Evolutionary conservation across 2,888 invertebrate genomes (phyloP), one percentile per base, ranked within the genome.

Genomic region (Diarsia dahlii): DNA sequence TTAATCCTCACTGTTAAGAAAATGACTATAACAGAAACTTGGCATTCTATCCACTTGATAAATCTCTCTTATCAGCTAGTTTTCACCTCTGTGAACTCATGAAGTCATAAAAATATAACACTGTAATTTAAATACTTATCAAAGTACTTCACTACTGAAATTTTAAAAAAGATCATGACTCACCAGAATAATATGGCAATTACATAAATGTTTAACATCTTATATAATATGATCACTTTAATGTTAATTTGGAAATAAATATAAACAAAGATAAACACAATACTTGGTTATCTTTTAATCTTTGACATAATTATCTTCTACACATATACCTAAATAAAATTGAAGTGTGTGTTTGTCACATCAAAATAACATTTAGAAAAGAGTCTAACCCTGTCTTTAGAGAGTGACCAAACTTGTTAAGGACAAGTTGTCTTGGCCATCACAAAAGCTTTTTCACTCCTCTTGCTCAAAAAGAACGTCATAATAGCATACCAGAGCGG

Each of bases 61-160:
- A 66, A 52, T 69, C 2, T 54, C 48, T 45, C 52, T 70, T 81
- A 82, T 82, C 82, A 56, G 46, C 1, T 60, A 63, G 9, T 34
- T 10, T 62, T 78, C 78, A 78, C 82, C 62, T 63, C 28, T 23
- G 10, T 67, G 63, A 82, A 74, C 82, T 78, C 3, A 13, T 23
- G 23, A 63, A n/a, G 23, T 68, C 5, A 70, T 62, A 74, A 63
- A 78, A 80, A 65, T 8, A 60, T 54, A 34, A 39, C 39, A 6
- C 52, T 65, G 13, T 78, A 58, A 54, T 54, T 63, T 13, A 2
- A 45, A 62, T n/a, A 39, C 13, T 28, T 62, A 52, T 20, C 15
- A 60, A 52, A 76, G 13, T 46, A 34, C 10, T 50, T 66, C n/a
- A 68, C 6, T 48, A 28, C 28, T 48, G 10, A 50, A 28, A 28